A percentile compares a stretch with the other conserved stretches of the same genome.
phyloP scores from a whole-genome alignment of 2,113 vertebrate species.

The Dasyornis broadbenti region DNA sequence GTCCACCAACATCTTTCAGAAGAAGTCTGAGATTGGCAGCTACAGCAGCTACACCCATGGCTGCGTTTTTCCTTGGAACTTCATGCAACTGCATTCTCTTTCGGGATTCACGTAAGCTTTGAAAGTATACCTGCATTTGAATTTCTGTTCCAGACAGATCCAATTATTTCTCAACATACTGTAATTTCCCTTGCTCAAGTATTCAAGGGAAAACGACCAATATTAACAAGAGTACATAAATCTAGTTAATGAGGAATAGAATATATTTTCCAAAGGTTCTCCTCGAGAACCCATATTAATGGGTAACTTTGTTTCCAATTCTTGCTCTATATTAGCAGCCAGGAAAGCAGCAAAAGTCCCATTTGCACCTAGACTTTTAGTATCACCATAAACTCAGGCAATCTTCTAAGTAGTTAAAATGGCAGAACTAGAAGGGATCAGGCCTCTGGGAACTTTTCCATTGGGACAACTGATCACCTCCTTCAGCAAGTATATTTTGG shows the following conservation, averaged over 20 bases:
- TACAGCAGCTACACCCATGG: not conserved
- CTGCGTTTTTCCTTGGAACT: not conserved
- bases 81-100: not conserved
- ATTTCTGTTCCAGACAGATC: not conserved
- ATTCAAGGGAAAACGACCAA: not conserved
- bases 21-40: not conserved
- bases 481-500: not conserved
- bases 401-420: not conserved
- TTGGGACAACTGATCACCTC: not conserved
- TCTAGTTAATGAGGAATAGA: slow-evolving; percentile 8
- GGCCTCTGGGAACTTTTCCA: not conserved
- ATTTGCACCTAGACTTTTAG: not conserved
- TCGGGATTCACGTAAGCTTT: not conserved
- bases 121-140: not conserved
- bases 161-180: not conserved
- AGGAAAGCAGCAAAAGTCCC: not conserved
- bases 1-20: not conserved
- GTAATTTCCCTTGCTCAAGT: not conserved
- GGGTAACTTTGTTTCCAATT: not conserved
- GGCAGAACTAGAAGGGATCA: not conserved
- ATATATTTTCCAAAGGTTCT: not conserved
- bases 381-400: not conserved
- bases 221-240: not conserved
- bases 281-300: not conserved
- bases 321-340: not conserved